Conservation (phyloP, 2,113 vertebrate species). For the Oenanthe melanoleuca region DNA sequence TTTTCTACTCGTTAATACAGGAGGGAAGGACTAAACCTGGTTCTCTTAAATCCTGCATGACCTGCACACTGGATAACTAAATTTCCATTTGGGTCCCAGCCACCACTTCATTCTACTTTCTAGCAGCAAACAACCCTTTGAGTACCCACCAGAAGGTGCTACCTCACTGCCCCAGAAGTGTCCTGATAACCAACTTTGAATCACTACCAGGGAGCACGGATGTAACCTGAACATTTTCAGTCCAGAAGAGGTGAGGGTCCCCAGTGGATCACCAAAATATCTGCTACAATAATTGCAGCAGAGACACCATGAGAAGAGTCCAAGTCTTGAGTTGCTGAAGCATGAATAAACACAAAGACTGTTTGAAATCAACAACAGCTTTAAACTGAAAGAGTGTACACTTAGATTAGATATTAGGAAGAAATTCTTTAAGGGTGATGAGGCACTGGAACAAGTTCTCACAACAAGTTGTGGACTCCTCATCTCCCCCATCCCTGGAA, state of each 20-base stretch:
- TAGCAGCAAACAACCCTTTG: background rate
- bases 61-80: background rate
- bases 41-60: background rate
- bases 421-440: background rate
- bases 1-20: background rate
- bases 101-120: background rate
- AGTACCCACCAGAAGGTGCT: background rate
- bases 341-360: background rate
- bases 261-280: background rate
- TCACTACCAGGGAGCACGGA: rapidly evolving
- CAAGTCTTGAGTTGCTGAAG: background rate
- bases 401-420: background rate
- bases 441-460: background rate
- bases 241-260: background rate
- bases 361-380: background rate
- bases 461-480: too few species aligned
- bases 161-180: background rate
- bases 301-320: background rate
- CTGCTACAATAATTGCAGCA: background rate
- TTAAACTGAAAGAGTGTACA: background rate
- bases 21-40: background rate
- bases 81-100: background rate
- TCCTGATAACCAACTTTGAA: background rate
- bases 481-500: background rate
- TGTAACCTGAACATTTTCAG: background rate